Evolutionary conservation across 2,113 vertebrate genomes (phyloP), one percentile per base, ranked within the genome.

Genomic region (Terrapene triunguis): DNA sequence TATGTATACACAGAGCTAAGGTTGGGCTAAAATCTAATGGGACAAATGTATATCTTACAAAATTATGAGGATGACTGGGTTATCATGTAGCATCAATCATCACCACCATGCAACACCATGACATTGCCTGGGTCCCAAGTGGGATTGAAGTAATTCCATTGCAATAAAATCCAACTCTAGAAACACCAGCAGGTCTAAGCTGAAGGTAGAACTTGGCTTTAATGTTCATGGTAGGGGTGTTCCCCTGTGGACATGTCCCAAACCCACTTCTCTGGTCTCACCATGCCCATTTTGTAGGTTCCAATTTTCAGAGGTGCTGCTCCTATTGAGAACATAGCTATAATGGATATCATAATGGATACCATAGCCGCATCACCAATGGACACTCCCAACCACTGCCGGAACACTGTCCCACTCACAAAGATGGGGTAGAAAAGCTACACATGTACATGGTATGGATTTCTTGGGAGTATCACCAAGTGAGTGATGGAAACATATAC

Each of bases 261-360:
- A 42, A 78, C 27, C 21, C 6, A 47, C 12, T 78, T 78, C 25
- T 22, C n/a, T 11, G 2, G 51, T 59, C 84, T 57, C 50, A 84
- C 11, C 42, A 14, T 25, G 78, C 0, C 16, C 80, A 13, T 13
- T 44, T 44, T 50, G 50, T 84, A 80, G 42, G 48, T 82, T 42
- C 5, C 25, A 1, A 1, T 10, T 42, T 19, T 14, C 11, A 25
- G 48, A 48, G 0, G 2, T 11, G 47, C 48, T 78, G 54, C 82
- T 32, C 53, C 35, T 13, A 21, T n/a, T 35, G 17, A 72, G 19
- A 38, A 72, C n/a, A 38, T 38, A n/a, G n/a, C n/a, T 38, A 38
- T 72, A 9, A 72, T n/a, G n/a, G 35, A 19, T 38, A 72, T 19
- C 35, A 38, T 72, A 9, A 72, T n/a, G n/a, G 35, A 19, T 38